phyloP scores from a whole-genome alignment of 2,888 invertebrate species.

The Troglohyphantes excavatus region DNA sequence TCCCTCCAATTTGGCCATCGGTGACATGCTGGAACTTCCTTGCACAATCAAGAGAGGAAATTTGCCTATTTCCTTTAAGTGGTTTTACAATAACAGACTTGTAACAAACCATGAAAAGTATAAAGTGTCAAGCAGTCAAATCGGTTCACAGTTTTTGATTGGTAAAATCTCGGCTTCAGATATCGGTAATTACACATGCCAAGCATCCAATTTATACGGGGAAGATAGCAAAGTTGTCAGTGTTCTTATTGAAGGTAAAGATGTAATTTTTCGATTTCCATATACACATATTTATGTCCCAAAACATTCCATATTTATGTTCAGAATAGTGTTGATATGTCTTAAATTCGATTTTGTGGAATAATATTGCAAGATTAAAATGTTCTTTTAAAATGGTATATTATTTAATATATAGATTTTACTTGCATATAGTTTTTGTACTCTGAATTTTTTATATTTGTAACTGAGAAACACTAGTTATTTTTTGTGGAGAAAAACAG shows the following conservation, averaged over 20 bases:
- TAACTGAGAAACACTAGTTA: no score
- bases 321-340: no score
- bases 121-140: constrained; percentile 38
- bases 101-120: neutral
- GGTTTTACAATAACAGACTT: constrained; percentile 27
- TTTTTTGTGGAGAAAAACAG: no score
- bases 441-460: no score
- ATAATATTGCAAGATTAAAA: no score
- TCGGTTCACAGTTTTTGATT: constrained; percentile 41
- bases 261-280: no score
- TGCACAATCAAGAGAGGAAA: constrained; percentile 62
- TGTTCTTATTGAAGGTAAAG: constrained; percentile 69
- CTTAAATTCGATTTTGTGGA: no score
- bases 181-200: constrained; percentile 74
- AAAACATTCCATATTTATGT: no score
- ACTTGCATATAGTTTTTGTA: no score
- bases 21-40: constrained; percentile 39
- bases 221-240: constrained; percentile 46
- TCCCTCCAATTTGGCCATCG: constrained; percentile 55
- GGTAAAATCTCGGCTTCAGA: constrained; percentile 25
- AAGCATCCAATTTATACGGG: constrained; percentile 41
- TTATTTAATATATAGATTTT: no score
- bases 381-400: no score
- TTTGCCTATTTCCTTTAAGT: constrained; percentile 52
- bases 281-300: no score